A percentile compares a stretch with the other conserved stretches of the same genome.
These are phyloP conservation scores for Mungos mungo DNA, from an alignment of 2,113 vertebrate species.

Conservation along the genomic window DNA sequence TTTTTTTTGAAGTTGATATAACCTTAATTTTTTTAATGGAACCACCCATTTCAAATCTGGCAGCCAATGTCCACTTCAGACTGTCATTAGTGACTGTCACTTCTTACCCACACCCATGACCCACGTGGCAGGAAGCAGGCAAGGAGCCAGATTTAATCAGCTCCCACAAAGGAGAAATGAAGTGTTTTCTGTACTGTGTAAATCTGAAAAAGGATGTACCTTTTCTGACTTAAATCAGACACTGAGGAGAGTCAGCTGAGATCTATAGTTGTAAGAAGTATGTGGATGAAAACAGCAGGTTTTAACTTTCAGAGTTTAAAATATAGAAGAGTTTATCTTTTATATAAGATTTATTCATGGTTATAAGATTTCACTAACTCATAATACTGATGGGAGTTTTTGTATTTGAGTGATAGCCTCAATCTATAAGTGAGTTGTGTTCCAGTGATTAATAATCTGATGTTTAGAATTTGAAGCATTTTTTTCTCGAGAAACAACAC, in stretches of 20 bases:
- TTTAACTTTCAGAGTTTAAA: constrained; percentile 9
- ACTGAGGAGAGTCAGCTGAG: not conserved
- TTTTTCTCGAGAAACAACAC: constrained; percentile 21
- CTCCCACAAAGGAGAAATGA: not conserved
- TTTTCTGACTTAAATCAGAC: not conserved
- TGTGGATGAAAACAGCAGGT: not conserved
- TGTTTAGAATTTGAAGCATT: constrained; percentile 20
- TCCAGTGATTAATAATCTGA: not conserved
- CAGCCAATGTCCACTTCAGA: not conserved
- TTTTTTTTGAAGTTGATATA: not conserved
- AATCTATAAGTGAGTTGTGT: not conserved
- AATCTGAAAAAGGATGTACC: not conserved
- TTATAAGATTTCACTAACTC: not conserved
- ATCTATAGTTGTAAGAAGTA: not conserved
- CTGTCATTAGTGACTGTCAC: not conserved
- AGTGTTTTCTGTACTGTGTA: not conserved
- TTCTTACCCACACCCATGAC: not conserved
- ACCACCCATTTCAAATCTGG: not conserved
- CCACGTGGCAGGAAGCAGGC: not conserved
- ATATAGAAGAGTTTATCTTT: not conserved
- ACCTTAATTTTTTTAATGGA: not conserved
- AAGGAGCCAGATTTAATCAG: not conserved
- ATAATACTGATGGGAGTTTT: not conserved
- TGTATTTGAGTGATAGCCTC: not conserved
- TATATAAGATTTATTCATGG: constrained; percentile 3